Conservation (phyloP, 2,888 invertebrate species). For the Brachyptera risi region DNA sequence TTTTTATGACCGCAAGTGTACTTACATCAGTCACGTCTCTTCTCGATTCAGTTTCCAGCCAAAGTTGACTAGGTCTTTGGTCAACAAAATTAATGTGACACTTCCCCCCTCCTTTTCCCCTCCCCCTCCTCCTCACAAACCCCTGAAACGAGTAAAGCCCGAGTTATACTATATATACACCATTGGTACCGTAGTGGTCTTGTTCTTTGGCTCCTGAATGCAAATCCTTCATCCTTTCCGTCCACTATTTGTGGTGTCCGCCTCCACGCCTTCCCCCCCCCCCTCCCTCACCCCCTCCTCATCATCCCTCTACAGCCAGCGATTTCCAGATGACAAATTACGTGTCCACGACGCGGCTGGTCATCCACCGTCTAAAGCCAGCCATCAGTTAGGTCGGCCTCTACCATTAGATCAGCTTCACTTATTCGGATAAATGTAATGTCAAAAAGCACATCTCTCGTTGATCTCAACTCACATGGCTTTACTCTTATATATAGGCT, state of each 20-base stretch:
- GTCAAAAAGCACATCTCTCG: constrained; percentile 14
- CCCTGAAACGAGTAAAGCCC: constrained; percentile 12
- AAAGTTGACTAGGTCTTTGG: constrained; percentile 4
- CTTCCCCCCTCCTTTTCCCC: no score
- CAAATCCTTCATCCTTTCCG: constrained; percentile 17
- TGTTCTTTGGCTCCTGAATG: constrained; percentile 17
- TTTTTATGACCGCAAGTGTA: no score
- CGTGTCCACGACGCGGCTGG: constrained; percentile 5
- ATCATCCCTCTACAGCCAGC: no score
- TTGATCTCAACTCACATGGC: no score
- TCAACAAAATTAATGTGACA: constrained; percentile 22
- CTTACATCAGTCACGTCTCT: constrained; percentile 19
- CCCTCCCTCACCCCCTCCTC: no score
- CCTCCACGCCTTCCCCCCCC: no score
- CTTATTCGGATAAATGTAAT: neutral
- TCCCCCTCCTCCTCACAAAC: no score
- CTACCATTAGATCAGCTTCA: constrained; percentile 4
- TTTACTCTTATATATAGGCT: no score
- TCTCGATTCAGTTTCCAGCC: constrained; percentile 2
- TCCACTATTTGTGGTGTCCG: constrained; percentile 14
- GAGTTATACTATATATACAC: no score
- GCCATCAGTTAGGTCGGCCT: constrained; percentile 12
- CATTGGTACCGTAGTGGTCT: no score
- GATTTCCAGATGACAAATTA: constrained; percentile 21
- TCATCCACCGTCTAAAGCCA: constrained; percentile 10